Base-by-base conservation (phyloP, 2,113 vertebrate species). In the Lampris megalopsis region DNA sequence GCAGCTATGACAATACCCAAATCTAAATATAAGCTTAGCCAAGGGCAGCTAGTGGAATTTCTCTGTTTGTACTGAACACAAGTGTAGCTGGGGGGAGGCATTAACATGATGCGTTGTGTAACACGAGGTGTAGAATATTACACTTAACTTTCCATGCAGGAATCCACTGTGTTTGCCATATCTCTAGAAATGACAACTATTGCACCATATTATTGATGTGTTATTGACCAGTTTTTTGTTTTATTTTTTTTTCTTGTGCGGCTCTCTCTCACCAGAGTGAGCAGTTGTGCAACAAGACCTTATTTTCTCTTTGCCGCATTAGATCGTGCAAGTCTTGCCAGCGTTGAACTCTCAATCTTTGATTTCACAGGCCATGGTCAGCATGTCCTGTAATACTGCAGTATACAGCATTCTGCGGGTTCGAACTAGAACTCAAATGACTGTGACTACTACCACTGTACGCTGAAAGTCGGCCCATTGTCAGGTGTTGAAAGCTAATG, bases 401-500 rank as follows among this genome's bases (percentile, higher is more conserved):
- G 65, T 9, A 10, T 71, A 45, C 59, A 63, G 41, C 36, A 48
- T 5, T 9, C 36, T 58, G 71, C 48, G 54, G 37, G 43, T 72
- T 45, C 24, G 45, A 72, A 59, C 52, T 36, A 5, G 5, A 70
- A 59, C 58, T 59, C 1, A 1, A n/a, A 43, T 9, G 8, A 75
- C 69, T 45, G 6, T 13, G 49, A 63, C 60, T 40, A 61, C 63
- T 71, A 41, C 41, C 24, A 2, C 68, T 10, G 1, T 73, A 70
- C 50, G 7, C 6, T 60, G 40, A 54, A 56, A 64, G 77, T 53
- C 11, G 50, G 42, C 36, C 8, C 7, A 88, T 92, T 91, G 87
- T 90, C 36, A 75, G 57, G 79, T 65, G 84, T 57, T 88, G 85
- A 92, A 91, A 90, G 87, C 71, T 74, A 81, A 82, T 74, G 91